These are phyloP conservation scores for Drosophila atroscutellata DNA, from an alignment of 2,888 invertebrate genomes.

Conservation along the genomic window DNA sequence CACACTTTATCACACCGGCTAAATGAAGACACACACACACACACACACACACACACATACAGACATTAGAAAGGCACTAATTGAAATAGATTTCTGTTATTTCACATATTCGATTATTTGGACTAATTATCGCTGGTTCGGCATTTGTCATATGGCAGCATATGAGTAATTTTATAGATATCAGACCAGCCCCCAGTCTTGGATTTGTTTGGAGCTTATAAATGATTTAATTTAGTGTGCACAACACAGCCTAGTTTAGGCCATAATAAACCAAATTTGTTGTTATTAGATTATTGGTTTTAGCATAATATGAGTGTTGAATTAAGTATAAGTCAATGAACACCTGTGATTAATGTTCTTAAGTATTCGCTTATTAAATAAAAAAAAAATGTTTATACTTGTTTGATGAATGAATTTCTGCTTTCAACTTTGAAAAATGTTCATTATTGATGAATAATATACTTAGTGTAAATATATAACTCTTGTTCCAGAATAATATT, in stretches of 20 bases:
- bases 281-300: neutral
- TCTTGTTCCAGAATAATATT: neutral
- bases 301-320: neutral
- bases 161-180: constrained; percentile 15
- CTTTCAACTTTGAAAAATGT: neutral
- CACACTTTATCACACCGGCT: constrained; percentile 51
- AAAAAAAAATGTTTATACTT: neutral
- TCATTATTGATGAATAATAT: neutral
- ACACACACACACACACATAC: neutral
- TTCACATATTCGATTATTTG: constrained; percentile 70
- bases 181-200: constrained; percentile 20
- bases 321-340: neutral
- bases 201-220: neutral
- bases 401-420: neutral
- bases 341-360: neutral
- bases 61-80: constrained; percentile 14
- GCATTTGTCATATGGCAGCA: neutral
- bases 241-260: neutral
- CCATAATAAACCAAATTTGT: neutral
- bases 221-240: neutral
- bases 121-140: constrained; percentile 41
- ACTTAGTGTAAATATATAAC: neutral
- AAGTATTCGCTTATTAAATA: neutral
- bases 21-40: constrained; percentile 31
- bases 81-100: constrained; percentile 60